Evolutionary conservation across 2,888 invertebrate genomes (phyloP), one percentile per base, ranked within the genome.

Genomic region (Adela reaumurella): DNA sequence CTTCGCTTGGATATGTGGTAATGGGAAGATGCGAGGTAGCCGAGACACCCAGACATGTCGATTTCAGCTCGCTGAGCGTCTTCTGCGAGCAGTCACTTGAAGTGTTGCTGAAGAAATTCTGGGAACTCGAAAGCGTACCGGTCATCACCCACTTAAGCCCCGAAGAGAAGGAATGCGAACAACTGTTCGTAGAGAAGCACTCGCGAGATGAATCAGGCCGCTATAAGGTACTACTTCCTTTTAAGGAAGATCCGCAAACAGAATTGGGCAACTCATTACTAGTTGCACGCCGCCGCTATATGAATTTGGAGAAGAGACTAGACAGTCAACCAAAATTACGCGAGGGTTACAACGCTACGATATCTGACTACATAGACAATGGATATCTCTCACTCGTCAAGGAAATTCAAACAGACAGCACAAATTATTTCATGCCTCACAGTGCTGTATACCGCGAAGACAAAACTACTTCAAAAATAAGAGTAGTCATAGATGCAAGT

Each of bases 401-500:
- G 4, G 11, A 28, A 2, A 11, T 19, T 14, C 24, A 3, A 14
- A 3, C 5, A 24, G 14, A 6, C n/a, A n/a, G n/a, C n/a, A n/a
- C n/a, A n/a, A n/a, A 28, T 17, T 28, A 28, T 29, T 10, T 28
- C 17, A 46, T 46, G 5, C 46, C 46, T 11, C 46, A 46, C 17
- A 28, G 29, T 14, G 17, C 46, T 4, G 14, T 46, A 16, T 17
- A 16, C 10, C 28, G 46, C 6, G 16, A 11, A 2, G 29, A 46
- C 17, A 46, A 46, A 28, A 28, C 29, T 2, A 46, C 29, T 5
- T 24, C 35, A 14, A 46, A 46, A n/a, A 16, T 46, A 18, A 20
- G 46, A 5, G 14, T 46, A 4, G 46, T 46, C 2, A 14, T 46
- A n/a, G 46, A 46, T 28, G 46, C 46, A 4, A 46, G 46, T n/a